A percentile compares a stretch with the other conserved stretches of the same genome.
These are phyloP conservation scores for Adelphocoris suturalis DNA, from an alignment of 2,888 invertebrate genomes.

Conservation along the genomic window DNA sequence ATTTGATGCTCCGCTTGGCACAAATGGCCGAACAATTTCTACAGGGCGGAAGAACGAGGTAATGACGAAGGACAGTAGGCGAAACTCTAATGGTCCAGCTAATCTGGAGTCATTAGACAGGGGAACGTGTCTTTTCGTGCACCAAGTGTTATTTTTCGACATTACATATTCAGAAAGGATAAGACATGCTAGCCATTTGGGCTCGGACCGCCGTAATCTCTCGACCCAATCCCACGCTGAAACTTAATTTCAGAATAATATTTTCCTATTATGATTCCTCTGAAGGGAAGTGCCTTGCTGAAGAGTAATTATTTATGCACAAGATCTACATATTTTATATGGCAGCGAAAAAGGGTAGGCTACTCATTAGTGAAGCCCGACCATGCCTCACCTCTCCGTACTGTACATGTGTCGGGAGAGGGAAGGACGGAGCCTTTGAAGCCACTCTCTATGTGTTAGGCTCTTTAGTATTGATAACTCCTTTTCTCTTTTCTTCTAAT, in stretches of 20 bases:
- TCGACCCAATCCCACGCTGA: constrained; percentile 67
- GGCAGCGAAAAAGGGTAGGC: constrained; percentile 63
- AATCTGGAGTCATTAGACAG: constrained; percentile 68
- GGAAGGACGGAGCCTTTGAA: constrained; percentile 22
- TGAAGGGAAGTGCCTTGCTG: constrained; percentile 67
- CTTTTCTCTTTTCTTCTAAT: constrained; percentile 61
- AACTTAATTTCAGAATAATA: constrained; percentile 71
- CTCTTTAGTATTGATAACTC: constrained; percentile 59
- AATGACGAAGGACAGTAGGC: constrained; percentile 47
- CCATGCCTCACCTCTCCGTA: constrained; percentile 36
- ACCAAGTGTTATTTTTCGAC: constrained; percentile 71
- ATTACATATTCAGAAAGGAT: constrained; percentile 72
- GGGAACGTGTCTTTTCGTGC: constrained; percentile 63
- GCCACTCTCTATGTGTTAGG: constrained; percentile 45
- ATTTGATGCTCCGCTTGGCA: constrained; percentile 1
- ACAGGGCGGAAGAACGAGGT: constrained; percentile 43
- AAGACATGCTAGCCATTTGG: constrained; percentile 68
- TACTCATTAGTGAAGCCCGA: constrained; percentile 64
- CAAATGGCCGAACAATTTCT: constrained; percentile 51
- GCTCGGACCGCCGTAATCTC: constrained; percentile 61
- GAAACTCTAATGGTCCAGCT: constrained; percentile 62
- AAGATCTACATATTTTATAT: constrained; percentile 71
- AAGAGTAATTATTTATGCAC: constrained; percentile 71
- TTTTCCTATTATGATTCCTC: constrained; percentile 70
- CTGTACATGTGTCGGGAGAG: constrained; percentile 28